A percentile compares a stretch with the other conserved stretches of the same genome.
phyloP scores from a whole-genome alignment of 2,797 vertebrate species.

The Oryzias sinensis region DNA sequence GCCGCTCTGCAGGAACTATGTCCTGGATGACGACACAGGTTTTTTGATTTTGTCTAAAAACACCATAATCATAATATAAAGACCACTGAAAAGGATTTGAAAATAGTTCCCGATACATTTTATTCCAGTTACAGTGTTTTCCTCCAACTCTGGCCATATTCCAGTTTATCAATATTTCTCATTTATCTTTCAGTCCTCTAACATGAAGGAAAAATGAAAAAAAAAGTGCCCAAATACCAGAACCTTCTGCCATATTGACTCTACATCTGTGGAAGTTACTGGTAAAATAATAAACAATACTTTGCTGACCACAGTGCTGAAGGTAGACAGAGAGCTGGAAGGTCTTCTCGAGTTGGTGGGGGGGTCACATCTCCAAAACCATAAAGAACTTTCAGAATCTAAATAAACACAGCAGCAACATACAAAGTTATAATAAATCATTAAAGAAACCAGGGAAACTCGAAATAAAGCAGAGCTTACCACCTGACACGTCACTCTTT shows the following conservation, averaged over 20 bases:
- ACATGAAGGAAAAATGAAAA: no score
- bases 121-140: no score
- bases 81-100: no score
- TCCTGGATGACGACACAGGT: no score
- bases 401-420: constrained; percentile 4
- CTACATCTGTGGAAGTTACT: constrained; percentile 6
- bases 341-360: constrained; percentile 70
- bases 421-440: neutral
- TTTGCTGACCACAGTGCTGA: constrained; percentile 86
- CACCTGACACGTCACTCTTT: constrained; percentile 31
- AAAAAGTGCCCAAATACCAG: no score
- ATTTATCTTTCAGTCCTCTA: no score
- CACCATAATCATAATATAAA: no score
- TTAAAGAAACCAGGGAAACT: neutral
- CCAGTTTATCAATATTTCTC: no score
- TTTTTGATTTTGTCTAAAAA: no score
- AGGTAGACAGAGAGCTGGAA: constrained; percentile 87
- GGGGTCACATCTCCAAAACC: constrained; percentile 78
- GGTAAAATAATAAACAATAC: constrained; percentile 2
- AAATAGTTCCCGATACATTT: no score
- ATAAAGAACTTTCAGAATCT: constrained; percentile 86
- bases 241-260: neutral
- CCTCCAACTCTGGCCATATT: no score
- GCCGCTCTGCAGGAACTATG: no score
- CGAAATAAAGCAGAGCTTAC: constrained; percentile 32